Evolutionary conservation across 2,113 vertebrate species (phyloP).

Genomic region (Panthera leo): DNA sequence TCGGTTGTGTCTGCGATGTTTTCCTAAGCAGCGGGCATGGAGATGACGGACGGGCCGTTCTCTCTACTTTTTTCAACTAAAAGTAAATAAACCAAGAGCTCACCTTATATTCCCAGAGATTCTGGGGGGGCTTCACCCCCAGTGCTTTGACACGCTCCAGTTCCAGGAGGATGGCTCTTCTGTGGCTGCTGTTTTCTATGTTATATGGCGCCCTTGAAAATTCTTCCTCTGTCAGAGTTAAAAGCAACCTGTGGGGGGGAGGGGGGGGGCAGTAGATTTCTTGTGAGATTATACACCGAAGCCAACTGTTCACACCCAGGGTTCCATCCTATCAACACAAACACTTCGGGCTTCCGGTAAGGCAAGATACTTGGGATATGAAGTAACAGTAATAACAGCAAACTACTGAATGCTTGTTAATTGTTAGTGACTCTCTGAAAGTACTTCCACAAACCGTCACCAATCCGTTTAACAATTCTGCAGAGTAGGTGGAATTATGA

Average conservation of each 20-base stretch:
- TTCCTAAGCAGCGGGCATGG: background rate
- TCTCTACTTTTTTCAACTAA: background rate
- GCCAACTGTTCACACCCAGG: background rate
- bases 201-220: slow-evolving; percentile 88
- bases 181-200: slow-evolving; percentile 90
- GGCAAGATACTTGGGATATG: background rate
- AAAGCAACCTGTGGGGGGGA: slow-evolving; percentile 86
- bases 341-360: background rate
- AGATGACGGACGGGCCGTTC: background rate
- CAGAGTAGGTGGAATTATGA: background rate
- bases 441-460: background rate
- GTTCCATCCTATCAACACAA: background rate
- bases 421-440: background rate
- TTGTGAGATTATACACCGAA: background rate
- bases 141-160: slow-evolving; percentile 90
- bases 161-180: slow-evolving; percentile 90
- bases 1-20: background rate
- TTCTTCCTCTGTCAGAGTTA: slow-evolving; percentile 93
- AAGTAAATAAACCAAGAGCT: background rate
- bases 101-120: slow-evolving; percentile 98
- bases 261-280: background rate
- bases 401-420: background rate
- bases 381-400: background rate
- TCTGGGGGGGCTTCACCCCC: slow-evolving; percentile 92
- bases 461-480: background rate